A percentile compares a stretch with the other conserved stretches of the same genome.
These are phyloP conservation scores for Lates calcarifer DNA, from an alignment of 2,113 vertebrate genomes.

Conservation along the genomic window DNA sequence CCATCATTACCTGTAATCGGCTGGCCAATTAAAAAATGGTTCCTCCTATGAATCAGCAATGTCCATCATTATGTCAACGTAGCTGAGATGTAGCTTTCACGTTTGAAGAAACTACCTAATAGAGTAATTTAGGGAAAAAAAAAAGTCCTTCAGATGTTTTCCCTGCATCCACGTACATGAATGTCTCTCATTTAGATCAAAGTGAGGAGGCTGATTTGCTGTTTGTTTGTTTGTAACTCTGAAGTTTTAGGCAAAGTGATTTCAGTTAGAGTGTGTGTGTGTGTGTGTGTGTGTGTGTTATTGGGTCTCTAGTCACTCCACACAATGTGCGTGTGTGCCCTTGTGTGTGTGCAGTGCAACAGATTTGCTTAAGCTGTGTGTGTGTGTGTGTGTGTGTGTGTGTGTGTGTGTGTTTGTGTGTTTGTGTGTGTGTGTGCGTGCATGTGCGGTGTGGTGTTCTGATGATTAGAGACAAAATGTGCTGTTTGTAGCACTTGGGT, in stretches of 20 bases:
- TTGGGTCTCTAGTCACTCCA: neutral
- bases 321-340: neutral
- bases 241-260: slow-evolving; percentile 29
- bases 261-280: neutral
- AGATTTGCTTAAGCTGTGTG: neutral
- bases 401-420: slow-evolving; percentile 1
- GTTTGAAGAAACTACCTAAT: neutral
- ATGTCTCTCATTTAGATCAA: slow-evolving; percentile 1
- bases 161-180: neutral
- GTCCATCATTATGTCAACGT: too few species aligned
- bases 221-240: neutral
- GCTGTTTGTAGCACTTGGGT: slow-evolving; percentile 6
- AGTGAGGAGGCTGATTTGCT: neutral
- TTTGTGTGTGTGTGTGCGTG: neutral
- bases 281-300: neutral
- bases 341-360: neutral
- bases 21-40: too few species aligned
- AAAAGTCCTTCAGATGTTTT: neutral
- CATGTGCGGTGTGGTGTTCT: too few species aligned
- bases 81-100: too few species aligned
- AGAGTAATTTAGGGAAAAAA: neutral
- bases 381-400: slow-evolving; percentile 7
- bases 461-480: slow-evolving; percentile 13
- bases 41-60: too few species aligned
- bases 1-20: too few species aligned